A percentile compares a stretch with the other conserved stretches of the same genome.
These are phyloP conservation scores for Zaprionus lachaisei DNA, from an alignment of 1,140 invertebrate species.

Conservation along the genomic window DNA sequence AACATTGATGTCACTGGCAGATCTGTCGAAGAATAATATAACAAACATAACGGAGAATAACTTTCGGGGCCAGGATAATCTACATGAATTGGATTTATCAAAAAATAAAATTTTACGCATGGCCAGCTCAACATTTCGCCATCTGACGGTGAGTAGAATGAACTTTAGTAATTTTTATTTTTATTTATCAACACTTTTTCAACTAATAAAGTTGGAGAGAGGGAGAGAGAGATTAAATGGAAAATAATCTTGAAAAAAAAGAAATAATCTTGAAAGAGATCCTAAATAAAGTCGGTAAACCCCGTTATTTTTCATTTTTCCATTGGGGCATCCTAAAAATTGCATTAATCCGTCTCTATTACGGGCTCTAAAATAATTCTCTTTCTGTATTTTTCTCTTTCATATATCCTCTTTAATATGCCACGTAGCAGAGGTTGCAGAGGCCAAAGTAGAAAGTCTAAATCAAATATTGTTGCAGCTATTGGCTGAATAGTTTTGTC, in stretches of 20 bases:
- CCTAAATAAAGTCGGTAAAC: background rate
- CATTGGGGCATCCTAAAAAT: background rate
- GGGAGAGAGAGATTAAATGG: background rate
- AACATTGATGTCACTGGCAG: conserved; percentile 67
- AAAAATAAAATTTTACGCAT: conserved; percentile 91
- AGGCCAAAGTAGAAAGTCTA: conserved; percentile 16
- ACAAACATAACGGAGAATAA: conserved; percentile 91
- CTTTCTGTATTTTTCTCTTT: background rate
- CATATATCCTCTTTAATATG: conserved; percentile 15
- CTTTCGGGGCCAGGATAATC: conserved; percentile 90
- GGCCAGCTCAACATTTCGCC: conserved; percentile 90
- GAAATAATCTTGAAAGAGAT: background rate
- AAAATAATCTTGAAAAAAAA: no score
- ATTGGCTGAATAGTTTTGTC: conserved; percentile 36
- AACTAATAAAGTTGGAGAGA: background rate
- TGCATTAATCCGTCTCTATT: background rate
- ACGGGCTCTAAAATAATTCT: background rate
- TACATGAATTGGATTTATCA: conserved; percentile 93
- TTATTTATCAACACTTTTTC: background rate
- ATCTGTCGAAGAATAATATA: conserved; percentile 91
- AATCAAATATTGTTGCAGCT: conserved; percentile 54
- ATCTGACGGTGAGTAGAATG: conserved; percentile 85
- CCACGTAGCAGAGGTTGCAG: conserved; percentile 9
- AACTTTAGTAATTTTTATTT: background rate
- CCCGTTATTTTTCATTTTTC: background rate